Evolutionary conservation across 2,888 invertebrate genomes (phyloP).

Genomic region (Adineta ricciae): DNA sequence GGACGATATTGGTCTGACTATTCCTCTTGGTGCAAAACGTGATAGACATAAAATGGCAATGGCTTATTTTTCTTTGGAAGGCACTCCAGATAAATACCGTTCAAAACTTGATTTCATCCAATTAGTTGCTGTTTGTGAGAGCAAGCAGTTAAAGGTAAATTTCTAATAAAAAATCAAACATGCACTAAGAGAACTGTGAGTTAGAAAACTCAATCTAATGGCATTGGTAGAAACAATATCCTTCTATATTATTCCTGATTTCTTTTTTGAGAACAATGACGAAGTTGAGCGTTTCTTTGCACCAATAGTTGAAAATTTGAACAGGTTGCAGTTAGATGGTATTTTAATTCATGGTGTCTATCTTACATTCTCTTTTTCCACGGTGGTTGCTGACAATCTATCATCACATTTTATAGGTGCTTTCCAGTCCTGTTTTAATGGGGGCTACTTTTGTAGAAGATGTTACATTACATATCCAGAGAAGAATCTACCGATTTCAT

Average conservation of each 20-base stretch:
- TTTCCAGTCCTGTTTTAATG: not conserved
- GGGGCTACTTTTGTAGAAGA: not conserved
- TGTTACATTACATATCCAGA: not conserved
- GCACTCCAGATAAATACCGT: not conserved
- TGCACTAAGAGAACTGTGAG: not conserved
- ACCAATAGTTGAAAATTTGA: not conserved
- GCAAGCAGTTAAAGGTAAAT: not conserved
- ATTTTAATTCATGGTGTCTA: not conserved
- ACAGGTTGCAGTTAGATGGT: not conserved
- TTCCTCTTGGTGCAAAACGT: not conserved
- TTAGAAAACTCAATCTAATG: too few relatives aligned
- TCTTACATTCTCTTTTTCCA: not conserved
- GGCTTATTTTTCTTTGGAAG: not conserved
- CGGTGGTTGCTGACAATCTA: not conserved
- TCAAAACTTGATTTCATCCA: not conserved
- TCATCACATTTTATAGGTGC: not conserved
- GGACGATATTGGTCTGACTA: not conserved
- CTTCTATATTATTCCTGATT: too few relatives aligned
- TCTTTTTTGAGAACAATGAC: not conserved
- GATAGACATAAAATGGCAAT: not conserved
- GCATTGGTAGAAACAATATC: too few relatives aligned
- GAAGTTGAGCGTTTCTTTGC: not conserved
- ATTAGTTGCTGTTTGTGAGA: not conserved
- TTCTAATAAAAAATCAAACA: not conserved
- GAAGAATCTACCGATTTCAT: not conserved